Evolutionary conservation across 1,140 invertebrate genomes (phyloP), one percentile per base, ranked within the genome.

Genomic region (Magallana ariakensis): DNA sequence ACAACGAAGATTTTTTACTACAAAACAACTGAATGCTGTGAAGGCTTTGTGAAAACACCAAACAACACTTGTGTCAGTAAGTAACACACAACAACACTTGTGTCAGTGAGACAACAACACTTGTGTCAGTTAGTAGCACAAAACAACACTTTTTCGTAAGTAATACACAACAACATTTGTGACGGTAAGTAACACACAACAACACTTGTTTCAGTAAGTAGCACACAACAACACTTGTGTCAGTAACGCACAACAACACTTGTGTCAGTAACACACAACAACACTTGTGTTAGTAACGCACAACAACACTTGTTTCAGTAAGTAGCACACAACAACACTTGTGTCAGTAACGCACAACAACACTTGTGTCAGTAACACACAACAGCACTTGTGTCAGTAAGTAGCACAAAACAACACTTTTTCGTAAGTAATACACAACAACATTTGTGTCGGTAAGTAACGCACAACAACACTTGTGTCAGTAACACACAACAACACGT

Each of bases 41-140:
- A 26, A 75, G 66, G 66, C 8, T 75, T 75, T 75, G 26, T 75
- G 66, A 75, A 22, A 26, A 75, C 66, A 75, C 66, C 66, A 19
- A 75, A 75, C 66, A 75, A 75, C 11, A 33, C 66, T 13, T 75
- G 66, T 33, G 13, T 75, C 19, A 75, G 66, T 75, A 75, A 26
- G 66, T 75, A 60, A 60, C 58, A 60, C 0, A 60, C 15, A 13
- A 60, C 5, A 13, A 60, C 0, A n/a, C 13, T 60, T 13, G 58
- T 60, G 11, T 13, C 58, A 46, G 33, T 46, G 5, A 46, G 33
- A 46, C 33, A 46, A 46, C 33, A 46, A 46, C 33, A 46, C 33
- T 46, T 4, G 33, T 60, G 15, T 60, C 5, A 16, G 11, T 60
- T 46, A 19, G 33, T 9, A 26, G 26, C 66, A 75, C 66, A 19